These are phyloP conservation scores for Mechanitis mazaeus DNA, from an alignment of 2,888 invertebrate genomes.

Conservation along the genomic window DNA sequence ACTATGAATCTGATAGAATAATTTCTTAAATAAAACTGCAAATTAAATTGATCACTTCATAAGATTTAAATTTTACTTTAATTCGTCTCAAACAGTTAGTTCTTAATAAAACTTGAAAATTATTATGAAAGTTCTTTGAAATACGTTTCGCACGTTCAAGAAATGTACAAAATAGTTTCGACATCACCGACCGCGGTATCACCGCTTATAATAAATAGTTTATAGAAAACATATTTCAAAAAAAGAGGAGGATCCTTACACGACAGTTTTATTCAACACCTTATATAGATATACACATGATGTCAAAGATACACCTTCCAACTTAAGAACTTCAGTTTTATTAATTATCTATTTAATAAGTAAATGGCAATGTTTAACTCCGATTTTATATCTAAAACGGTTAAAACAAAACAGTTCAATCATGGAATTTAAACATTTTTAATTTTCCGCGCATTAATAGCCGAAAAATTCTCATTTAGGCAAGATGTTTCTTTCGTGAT, in stretches of 20 bases:
- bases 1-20: not conserved
- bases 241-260: slow-evolving; percentile 3
- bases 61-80: slow-evolving; percentile 29
- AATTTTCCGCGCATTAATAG: slow-evolving; percentile 63
- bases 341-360: slow-evolving; percentile 22
- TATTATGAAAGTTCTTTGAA: slow-evolving; percentile 31
- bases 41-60: slow-evolving; percentile 26
- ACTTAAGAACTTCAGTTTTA: slow-evolving; percentile 15
- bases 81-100: slow-evolving; percentile 27
- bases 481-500: slow-evolving; percentile 50
- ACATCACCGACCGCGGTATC: slow-evolving; percentile 25
- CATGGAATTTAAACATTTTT: slow-evolving; percentile 55
- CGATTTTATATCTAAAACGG: slow-evolving; percentile 45
- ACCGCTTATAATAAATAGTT: slow-evolving; percentile 24
- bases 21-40: slow-evolving; percentile 19
- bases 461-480: slow-evolving; percentile 48
- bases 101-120: slow-evolving; percentile 30
- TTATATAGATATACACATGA: slow-evolving; percentile 12
- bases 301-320: slow-evolving; percentile 1
- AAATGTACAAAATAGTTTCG: slow-evolving; percentile 26
- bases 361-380: slow-evolving; percentile 36
- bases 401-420: slow-evolving; percentile 45
- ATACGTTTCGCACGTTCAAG: slow-evolving; percentile 28
- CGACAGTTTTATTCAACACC: slow-evolving; percentile 14
- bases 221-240: slow-evolving; percentile 18